A percentile compares a stretch with the other conserved stretches of the same genome.
Conservation (phyloP, 2,888 invertebrate species). For the Monoplex corrugatus region DNA sequence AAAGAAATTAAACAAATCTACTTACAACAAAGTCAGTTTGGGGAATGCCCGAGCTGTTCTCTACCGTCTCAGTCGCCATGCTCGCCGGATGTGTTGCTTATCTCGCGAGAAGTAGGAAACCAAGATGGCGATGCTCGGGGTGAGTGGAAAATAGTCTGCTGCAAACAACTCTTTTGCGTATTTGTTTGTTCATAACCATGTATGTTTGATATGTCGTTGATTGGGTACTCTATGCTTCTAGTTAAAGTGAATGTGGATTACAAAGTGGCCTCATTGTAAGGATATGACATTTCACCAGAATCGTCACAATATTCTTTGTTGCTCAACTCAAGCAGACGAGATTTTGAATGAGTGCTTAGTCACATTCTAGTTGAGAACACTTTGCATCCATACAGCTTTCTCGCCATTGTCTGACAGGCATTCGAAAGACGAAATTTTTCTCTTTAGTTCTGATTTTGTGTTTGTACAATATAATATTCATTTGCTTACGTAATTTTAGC, state of each 20-base stretch:
- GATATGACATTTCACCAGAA: background rate
- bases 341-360: slow-evolving; percentile 32
- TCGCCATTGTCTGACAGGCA: too few relatives aligned
- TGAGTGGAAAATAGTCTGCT: slow-evolving; percentile 37
- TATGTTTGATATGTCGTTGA: too few relatives aligned
- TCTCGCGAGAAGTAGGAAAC: slow-evolving; percentile 45
- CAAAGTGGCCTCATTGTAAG: background rate
- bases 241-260: background rate
- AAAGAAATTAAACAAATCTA: background rate
- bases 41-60: slow-evolving; percentile 71
- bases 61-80: slow-evolving; percentile 68
- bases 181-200: background rate
- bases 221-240: too few relatives aligned
- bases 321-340: too few relatives aligned
- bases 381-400: too few relatives aligned
- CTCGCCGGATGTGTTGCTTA: slow-evolving; percentile 3
- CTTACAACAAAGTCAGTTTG: slow-evolving; percentile 76
- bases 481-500: too few relatives aligned
- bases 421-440: too few relatives aligned
- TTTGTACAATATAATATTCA: too few relatives aligned
- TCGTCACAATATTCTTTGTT: slow-evolving; percentile 18
- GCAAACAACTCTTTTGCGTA: background rate
- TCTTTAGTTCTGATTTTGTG: too few relatives aligned
- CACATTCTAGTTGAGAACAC: too few relatives aligned
- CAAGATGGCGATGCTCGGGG: slow-evolving; percentile 59